Evolutionary conservation across 2,113 vertebrate genomes (phyloP).

Genomic region (Leucoraja erinaceus): DNA sequence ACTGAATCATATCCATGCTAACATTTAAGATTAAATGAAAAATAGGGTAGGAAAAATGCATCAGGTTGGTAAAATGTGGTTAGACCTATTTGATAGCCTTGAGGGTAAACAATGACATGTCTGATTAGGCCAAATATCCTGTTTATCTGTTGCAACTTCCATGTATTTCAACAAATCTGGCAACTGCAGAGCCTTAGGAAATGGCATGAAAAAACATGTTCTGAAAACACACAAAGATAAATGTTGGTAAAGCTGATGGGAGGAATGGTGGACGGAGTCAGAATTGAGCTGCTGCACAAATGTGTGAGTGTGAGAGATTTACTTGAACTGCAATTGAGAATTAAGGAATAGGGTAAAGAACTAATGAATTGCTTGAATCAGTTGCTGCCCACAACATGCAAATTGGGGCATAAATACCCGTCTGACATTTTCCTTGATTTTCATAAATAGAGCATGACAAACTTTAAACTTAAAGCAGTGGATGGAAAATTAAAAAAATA

Average conservation of each 20-base stretch:
- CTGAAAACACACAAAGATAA: background rate
- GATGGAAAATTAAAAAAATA: background rate
- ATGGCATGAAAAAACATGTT: background rate
- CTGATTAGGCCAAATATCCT: background rate
- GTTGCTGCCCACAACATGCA: background rate
- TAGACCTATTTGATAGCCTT: background rate
- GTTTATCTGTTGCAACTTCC: background rate
- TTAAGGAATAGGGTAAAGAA: background rate
- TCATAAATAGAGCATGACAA: conserved; percentile 19
- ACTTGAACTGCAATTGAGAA: conserved; percentile 10
- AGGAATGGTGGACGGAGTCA: background rate
- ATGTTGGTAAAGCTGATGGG: too few species aligned
- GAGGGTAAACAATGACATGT: background rate
- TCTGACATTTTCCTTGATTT: background rate
- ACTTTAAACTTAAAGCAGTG: background rate
- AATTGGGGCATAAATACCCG: background rate
- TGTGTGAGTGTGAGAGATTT: background rate
- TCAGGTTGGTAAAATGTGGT: background rate
- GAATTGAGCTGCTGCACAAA: background rate
- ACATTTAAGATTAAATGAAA: background rate
- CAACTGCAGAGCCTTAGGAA: background rate
- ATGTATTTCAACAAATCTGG: background rate
- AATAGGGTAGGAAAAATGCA: background rate
- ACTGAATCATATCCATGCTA: background rate
- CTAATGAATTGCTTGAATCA: background rate